phyloP scores from a whole-genome alignment of 2,113 vertebrate species.

The Ophthalmolycus amberensis region DNA sequence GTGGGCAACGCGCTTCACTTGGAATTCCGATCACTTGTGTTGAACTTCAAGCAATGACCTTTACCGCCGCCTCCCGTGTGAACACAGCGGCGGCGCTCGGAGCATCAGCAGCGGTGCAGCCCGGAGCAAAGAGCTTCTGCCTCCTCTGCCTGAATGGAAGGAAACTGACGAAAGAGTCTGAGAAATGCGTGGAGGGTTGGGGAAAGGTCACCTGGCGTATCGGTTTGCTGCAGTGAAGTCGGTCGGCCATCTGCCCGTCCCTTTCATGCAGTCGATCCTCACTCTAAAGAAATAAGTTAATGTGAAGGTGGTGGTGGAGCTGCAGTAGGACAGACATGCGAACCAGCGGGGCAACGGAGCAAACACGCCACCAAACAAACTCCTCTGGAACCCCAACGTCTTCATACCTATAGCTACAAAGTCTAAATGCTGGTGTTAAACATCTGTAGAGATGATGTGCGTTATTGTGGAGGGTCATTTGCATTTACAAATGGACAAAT shows the following conservation, averaged over 20 bases:
- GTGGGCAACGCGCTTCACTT: conserved; percentile 66
- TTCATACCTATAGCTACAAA: not conserved
- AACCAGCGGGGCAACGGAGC: not conserved
- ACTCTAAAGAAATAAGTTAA: not conserved
- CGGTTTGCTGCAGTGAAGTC: conserved; percentile 48
- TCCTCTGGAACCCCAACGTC: not conserved
- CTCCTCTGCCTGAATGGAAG: conserved; percentile 49
- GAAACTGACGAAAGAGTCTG: conserved; percentile 62
- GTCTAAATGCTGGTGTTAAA: not conserved
- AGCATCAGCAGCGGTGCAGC: conserved; percentile 48
- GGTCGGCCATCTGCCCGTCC: conserved; percentile 48
- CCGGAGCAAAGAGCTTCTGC: conserved; percentile 62
- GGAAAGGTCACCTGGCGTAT: conserved; percentile 60
- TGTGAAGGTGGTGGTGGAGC: not conserved
- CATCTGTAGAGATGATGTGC: not conserved
- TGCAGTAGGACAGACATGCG: not conserved
- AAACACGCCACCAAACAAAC: not conserved
- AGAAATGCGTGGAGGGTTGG: conserved; percentile 58
- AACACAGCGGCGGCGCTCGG: conserved; percentile 58
- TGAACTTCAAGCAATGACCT: conserved; percentile 80
- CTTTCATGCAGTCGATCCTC: conserved; percentile 27
- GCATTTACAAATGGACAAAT: not conserved
- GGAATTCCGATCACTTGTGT: conserved; percentile 81
- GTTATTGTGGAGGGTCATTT: not conserved
- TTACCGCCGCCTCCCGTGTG: conserved; percentile 72